phyloP scores from a whole-genome alignment of 92 coral and sea anemone genomes.

The Pocillopora meandrina region DNA sequence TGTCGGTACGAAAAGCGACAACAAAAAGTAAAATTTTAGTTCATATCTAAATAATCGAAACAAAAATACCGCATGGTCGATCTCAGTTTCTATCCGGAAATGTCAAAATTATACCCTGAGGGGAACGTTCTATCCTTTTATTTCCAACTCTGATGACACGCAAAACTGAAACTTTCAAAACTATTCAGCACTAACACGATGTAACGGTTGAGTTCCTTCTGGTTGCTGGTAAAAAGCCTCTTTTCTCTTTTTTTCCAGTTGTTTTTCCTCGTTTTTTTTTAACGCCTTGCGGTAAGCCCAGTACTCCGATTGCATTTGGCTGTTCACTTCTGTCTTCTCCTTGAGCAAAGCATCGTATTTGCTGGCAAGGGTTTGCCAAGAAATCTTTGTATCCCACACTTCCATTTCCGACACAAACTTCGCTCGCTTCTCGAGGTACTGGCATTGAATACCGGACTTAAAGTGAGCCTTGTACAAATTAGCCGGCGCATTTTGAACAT shows the following conservation, averaged over 20 bases:
- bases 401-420: constrained; percentile 19
- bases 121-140: background rate
- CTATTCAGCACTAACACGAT: background rate
- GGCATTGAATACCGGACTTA: constrained; percentile 4
- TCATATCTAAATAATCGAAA: too few species aligned
- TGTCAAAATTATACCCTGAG: too few species aligned
- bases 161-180: background rate
- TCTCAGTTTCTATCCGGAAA: too few species aligned
- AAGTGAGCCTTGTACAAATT: constrained; percentile 1
- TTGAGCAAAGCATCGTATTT: constrained; percentile 12
- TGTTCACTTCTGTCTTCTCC: constrained; percentile 35
- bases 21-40: too few species aligned
- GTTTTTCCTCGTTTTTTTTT: background rate
- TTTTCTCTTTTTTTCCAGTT: background rate
- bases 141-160: background rate
- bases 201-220: too few species aligned
- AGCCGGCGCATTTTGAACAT: background rate
- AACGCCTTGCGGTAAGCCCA: constrained; percentile 22
- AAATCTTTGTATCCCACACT: constrained; percentile 8
- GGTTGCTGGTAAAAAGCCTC: background rate
- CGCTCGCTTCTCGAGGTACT: constrained; percentile 6
- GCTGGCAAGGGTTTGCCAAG: constrained; percentile 18
- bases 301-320: constrained; percentile 16
- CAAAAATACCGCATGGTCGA: too few species aligned
- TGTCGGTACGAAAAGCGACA: too few species aligned